Evolutionary conservation across 2,797 vertebrate genomes (phyloP).

Genomic region (Tauraco hartlaubi): DNA sequence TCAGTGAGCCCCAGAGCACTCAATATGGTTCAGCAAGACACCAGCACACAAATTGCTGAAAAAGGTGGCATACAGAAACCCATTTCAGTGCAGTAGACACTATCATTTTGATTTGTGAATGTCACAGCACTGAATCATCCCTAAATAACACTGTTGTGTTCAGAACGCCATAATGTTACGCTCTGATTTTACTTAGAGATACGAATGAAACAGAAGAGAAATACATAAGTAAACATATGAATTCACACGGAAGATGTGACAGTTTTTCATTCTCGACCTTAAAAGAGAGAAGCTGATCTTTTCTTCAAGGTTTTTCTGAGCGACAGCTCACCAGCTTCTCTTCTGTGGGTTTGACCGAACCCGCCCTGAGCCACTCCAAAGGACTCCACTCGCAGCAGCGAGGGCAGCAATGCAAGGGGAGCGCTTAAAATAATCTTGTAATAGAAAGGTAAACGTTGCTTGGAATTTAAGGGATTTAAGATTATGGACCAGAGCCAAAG

Average conservation of each 20-base stretch:
- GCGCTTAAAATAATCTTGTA: background rate
- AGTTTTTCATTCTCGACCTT: background rate
- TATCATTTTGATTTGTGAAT: background rate
- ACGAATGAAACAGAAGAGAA: background rate
- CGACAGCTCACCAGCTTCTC: background rate
- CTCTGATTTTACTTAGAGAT: background rate
- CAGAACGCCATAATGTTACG: accelerated
- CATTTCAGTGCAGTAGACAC: background rate
- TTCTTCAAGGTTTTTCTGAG: background rate
- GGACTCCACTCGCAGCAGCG: background rate
- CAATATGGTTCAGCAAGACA: background rate
- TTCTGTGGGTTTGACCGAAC: background rate
- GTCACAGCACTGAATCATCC: background rate
- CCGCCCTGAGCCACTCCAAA: background rate
- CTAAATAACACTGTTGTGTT: background rate
- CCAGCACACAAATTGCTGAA: background rate
- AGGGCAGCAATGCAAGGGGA: background rate
- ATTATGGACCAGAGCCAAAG: background rate
- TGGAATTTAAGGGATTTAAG: background rate
- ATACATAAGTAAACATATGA: accelerated
- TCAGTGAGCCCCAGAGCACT: background rate
- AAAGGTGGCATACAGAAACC: background rate
- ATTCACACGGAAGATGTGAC: background rate
- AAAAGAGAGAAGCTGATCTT: background rate
- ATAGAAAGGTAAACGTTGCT: background rate